Evolutionary conservation across 2,113 vertebrate genomes (phyloP).

Genomic region (Phaetusa simplex): DNA sequence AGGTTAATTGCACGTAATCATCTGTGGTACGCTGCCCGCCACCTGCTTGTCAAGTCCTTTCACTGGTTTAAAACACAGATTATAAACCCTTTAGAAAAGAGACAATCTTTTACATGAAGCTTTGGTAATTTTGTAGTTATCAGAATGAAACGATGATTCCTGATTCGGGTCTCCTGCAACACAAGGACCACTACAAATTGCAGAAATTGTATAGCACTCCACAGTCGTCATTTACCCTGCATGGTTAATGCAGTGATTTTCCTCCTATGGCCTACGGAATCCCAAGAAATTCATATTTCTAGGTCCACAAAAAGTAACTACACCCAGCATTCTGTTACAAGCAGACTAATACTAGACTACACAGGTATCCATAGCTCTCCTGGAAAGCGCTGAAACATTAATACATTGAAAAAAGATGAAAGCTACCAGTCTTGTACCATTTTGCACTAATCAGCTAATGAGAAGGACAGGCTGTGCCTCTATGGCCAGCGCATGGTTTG

Average conservation of each 20-base stretch:
- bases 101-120: not conserved
- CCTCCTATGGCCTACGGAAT: not conserved
- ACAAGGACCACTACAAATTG: not conserved
- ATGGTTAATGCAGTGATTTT: not conserved
- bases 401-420: not conserved
- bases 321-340: not conserved
- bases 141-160: not conserved
- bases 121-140: not conserved
- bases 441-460: not conserved
- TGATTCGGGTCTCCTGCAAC: not conserved
- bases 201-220: not conserved
- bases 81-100: not conserved
- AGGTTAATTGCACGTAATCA: not conserved
- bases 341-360: not conserved
- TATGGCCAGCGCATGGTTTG: not conserved
- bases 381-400: not conserved
- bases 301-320: not conserved
- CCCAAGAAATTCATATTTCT: not conserved
- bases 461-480: not conserved
- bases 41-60: not conserved
- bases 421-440: not conserved
- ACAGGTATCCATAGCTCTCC: not conserved
- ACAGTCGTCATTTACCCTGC: not conserved
- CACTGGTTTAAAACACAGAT: not conserved
- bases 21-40: not conserved